A percentile compares a stretch with the other conserved stretches of the same genome.
phyloP scores from a whole-genome alignment of 2,888 invertebrate species.

The Nudaria mundana region DNA sequence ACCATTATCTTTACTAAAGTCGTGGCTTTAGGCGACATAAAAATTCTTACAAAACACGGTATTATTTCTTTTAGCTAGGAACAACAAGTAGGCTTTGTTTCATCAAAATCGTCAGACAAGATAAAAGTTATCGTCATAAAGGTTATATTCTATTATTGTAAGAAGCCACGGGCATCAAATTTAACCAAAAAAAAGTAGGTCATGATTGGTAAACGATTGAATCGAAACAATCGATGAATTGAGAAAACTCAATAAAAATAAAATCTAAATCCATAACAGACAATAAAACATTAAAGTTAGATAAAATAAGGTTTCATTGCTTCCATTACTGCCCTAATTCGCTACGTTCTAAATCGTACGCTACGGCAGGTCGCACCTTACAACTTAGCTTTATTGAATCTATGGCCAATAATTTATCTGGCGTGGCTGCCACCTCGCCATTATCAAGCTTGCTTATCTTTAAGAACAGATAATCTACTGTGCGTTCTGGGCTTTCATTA shows the following conservation, averaged over 20 bases:
- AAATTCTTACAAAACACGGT: no score
- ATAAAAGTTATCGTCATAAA: no score
- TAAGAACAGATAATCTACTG: conserved; percentile 39
- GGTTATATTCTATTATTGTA: no score
- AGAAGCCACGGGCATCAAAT: neutral
- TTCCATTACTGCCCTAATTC: conserved; percentile 49
- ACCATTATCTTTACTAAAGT: no score
- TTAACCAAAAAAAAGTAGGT: neutral
- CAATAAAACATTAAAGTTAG: neutral
- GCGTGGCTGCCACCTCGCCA: conserved; percentile 21
- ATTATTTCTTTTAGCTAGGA: no score
- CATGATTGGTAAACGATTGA: neutral
- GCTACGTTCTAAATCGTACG: conserved; percentile 35
- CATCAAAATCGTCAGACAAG: no score
- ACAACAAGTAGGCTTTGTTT: no score
- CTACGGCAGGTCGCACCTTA: conserved; percentile 34
- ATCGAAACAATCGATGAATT: no score
- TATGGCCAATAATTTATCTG: conserved; percentile 54
- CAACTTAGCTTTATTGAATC: conserved; percentile 51
- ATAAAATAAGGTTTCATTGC: conserved; percentile 10
- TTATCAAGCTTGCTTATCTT: conserved; percentile 41
- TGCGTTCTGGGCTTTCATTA: conserved; percentile 24
- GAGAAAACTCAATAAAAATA: no score
- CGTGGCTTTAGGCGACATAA: no score
- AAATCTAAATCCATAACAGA: no score